Percentiles rank a stretch among this genome's conserved stretches.
phyloP scores from a whole-genome alignment of 2,113 vertebrate species.

The Phalacrocorax brasilianus region DNA sequence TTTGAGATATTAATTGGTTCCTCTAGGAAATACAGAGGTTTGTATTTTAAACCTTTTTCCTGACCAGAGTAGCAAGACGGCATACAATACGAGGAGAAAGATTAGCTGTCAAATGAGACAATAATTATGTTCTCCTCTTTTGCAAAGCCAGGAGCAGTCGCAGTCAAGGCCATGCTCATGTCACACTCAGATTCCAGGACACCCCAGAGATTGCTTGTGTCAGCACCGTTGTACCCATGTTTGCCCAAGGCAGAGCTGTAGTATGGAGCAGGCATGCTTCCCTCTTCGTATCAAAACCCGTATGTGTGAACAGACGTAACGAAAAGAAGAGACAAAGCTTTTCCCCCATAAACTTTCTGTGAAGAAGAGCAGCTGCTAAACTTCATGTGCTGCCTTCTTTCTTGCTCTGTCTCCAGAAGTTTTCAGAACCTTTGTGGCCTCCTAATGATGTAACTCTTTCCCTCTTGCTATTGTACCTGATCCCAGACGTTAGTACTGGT shows the following conservation, averaged over 20 bases:
- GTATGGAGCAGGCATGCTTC: rapidly evolving
- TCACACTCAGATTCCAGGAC: not conserved
- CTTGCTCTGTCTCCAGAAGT: not conserved
- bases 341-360: not conserved
- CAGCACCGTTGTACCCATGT: rapidly evolving
- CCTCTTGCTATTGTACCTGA: not conserved
- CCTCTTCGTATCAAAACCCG: not conserved
- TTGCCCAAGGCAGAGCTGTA: not conserved
- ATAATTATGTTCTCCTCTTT: not conserved
- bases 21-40: not conserved
- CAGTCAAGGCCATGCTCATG: not conserved
- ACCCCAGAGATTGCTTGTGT: not conserved
- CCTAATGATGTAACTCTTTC: not conserved
- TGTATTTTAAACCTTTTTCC: not conserved
- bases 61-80: not conserved
- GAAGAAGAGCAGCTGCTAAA: not conserved
- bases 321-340: not conserved
- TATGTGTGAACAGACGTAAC: not conserved
- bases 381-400: not conserved
- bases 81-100: not conserved
- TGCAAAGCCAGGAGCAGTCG: not conserved
- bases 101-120: not conserved
- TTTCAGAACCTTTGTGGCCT: not conserved
- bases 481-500: too few species aligned
- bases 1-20: not conserved